These are phyloP conservation scores for Solea solea DNA, from an alignment of 2,113 vertebrate species.

Conservation along the genomic window DNA sequence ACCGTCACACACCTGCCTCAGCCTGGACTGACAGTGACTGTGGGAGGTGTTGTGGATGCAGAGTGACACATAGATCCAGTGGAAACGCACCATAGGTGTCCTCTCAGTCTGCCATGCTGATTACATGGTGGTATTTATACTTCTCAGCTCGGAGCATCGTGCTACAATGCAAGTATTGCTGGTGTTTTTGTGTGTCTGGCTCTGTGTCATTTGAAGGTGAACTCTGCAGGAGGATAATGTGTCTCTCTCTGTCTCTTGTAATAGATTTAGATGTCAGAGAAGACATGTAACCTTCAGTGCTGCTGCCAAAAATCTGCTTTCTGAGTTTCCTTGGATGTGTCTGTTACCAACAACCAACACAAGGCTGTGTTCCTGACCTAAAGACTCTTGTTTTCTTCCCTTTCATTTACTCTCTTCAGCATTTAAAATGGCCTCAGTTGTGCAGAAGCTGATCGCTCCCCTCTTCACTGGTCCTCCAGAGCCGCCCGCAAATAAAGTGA, in stretches of 20 bases:
- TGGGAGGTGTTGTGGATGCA: constrained; percentile 54
- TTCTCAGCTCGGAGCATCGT: constrained; percentile 72
- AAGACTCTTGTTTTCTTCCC: neutral
- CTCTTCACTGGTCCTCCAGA: constrained; percentile 57
- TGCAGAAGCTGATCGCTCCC: constrained; percentile 86
- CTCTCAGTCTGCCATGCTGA: constrained; percentile 70
- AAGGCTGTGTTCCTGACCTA: too few relatives aligned
- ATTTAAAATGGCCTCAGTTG: constrained; percentile 85
- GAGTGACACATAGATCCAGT: constrained; percentile 27
- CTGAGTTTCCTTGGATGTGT: neutral
- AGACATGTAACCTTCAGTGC: constrained; percentile 14
- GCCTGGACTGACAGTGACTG: constrained; percentile 16
- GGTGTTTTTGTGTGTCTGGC: constrained; percentile 33
- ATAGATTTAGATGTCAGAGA: constrained; percentile 1
- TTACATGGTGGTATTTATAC: constrained; percentile 80
- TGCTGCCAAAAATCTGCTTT: constrained; percentile 8
- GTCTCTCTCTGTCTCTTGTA: neutral
- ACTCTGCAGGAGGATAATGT: constrained; percentile 28
- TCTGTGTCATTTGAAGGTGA: constrained; percentile 56
- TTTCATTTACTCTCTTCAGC: constrained; percentile 26
- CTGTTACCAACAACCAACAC: neutral
- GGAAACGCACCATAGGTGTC: constrained; percentile 42
- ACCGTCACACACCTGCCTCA: constrained; percentile 35
- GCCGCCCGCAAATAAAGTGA: constrained; percentile 88
- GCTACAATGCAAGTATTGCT: constrained; percentile 76